Evolutionary conservation across 2,797 vertebrate genomes (phyloP), one percentile per base, ranked within the genome.

Genomic region (Scleropages formosus): DNA sequence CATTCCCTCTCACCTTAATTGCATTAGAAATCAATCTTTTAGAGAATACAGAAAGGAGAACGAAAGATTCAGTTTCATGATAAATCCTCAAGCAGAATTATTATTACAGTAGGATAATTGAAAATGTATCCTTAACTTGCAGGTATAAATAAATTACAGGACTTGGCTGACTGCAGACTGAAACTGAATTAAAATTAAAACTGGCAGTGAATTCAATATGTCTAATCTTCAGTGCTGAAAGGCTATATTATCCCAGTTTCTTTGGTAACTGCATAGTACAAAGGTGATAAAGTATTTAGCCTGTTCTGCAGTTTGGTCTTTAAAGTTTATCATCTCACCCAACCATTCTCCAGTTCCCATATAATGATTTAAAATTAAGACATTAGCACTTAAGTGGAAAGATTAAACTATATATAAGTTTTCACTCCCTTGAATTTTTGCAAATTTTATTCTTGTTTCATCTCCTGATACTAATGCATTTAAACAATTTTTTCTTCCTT

Each of bases 301-400:
- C 20, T n/a, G 10, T 60, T n/a, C 27, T 72, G 60, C 69, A 26
- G 53, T 20, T 70, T 56, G 4, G 51, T 44, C n/a, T 20, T 60
- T 72, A 8, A 72, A 60, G n/a, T 61, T n/a, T 22, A 4, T 60
- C 46, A 18, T 31, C 31, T 27, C 59, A 12, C 56, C 9, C 27
- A 60, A 15, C 24, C n/a, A 59, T 26, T 39, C 24, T 59, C 27
- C 31, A 60, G 53, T 20, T 61, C 46, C 16, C 70, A 9, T 51
- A 27, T 53, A 69, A 31, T 13, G 26, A 18, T 27, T 22, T 56
- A 18, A 56, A 47, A 47, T 44, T 65, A 49, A 44, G 44, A 67
- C 47, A 67, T 49, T 49, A 46, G 47, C 24, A 51, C 69, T 51
- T 69, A 16, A 13, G 44, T 44, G 46, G 13, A 69, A 69, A 69